Evolutionary conservation across 2,888 invertebrate genomes (phyloP), one percentile per base, ranked within the genome.

Genomic region (Oscheius sp.): DNA sequence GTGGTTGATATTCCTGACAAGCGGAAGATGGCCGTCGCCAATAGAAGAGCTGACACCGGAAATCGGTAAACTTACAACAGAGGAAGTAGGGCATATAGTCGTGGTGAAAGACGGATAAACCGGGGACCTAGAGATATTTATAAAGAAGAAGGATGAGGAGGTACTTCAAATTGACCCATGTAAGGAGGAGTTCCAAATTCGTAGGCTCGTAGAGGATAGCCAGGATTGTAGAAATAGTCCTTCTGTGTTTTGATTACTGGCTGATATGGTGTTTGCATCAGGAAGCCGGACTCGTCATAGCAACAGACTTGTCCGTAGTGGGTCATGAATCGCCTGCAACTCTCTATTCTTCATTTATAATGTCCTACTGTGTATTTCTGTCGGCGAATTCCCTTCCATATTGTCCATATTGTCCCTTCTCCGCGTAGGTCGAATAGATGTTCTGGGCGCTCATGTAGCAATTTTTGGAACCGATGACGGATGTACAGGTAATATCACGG

Each of bases 241-340:
- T 66, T 67, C 30, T 78, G 78, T 1, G 78, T 82, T 68, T 85
- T 82, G 56, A 85, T 79, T 14, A 86, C 82, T 89, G 93, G 93
- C 84, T 95, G 94, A 87, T 97, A 97, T 79, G 94, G 94, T 0
- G 95, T 93, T 87, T 95, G 89, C 92, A 95, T 93, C 24, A 98
- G 89, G 87, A 91, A 93, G 1, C 92, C 91, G 80, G 93, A 92
- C 85, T 92, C 92, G 87, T 95, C 95, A 86, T 97, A 98, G 86
- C 97, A 98, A 83, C 97, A 98, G 86, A 96, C 95, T 86, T 96
- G 96, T 63, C 95, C 96, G 68, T 85, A 83, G 63, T 81, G 82
- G 0, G 88, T 86, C 72, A 81, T 79, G 75, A 80, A 84, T 5
- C 78, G 78, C 17, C 82, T 83, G 72, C 45, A 77, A 72, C 2